These are phyloP conservation scores for Aphidius gifuensis DNA, from an alignment of 1,140 invertebrate species.

Conservation along the genomic window DNA sequence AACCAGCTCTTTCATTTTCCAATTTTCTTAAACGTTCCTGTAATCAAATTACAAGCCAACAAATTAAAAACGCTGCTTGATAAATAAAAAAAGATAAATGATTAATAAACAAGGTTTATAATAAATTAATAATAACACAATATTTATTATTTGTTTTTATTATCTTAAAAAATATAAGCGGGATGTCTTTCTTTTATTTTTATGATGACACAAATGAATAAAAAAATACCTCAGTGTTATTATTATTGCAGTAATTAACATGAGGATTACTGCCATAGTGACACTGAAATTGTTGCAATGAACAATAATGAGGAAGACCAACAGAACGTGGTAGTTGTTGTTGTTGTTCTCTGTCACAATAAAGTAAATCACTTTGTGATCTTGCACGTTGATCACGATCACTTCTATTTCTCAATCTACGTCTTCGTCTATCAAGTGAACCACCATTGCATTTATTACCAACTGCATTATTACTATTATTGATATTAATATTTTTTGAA, in stretches of 20 bases:
- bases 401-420: slow-evolving; percentile 39
- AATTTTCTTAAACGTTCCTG: slow-evolving; percentile 73
- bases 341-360: slow-evolving; percentile 36
- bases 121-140: neutral
- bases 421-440: slow-evolving; percentile 42
- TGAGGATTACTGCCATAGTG: slow-evolving; percentile 39
- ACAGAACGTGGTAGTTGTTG: neutral
- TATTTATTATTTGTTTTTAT: no score
- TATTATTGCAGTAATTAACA: slow-evolving; percentile 40
- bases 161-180: neutral
- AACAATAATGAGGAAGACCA: slow-evolving; percentile 36
- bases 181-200: no score
- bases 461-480: slow-evolving; percentile 10
- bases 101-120: neutral
- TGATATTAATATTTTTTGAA: slow-evolving; percentile 13
- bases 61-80: no score
- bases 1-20: slow-evolving; percentile 82
- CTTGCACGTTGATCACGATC: slow-evolving; percentile 43
- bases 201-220: neutral
- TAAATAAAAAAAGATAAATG: no score
- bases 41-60: slow-evolving; percentile 9
- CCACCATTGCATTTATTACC: slow-evolving; percentile 28
- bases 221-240: slow-evolving; percentile 41
- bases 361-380: slow-evolving; percentile 46
- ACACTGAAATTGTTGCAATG: slow-evolving; percentile 41